phyloP scores from a whole-genome alignment of 2,888 invertebrate genomes.

The Bibio marci region DNA sequence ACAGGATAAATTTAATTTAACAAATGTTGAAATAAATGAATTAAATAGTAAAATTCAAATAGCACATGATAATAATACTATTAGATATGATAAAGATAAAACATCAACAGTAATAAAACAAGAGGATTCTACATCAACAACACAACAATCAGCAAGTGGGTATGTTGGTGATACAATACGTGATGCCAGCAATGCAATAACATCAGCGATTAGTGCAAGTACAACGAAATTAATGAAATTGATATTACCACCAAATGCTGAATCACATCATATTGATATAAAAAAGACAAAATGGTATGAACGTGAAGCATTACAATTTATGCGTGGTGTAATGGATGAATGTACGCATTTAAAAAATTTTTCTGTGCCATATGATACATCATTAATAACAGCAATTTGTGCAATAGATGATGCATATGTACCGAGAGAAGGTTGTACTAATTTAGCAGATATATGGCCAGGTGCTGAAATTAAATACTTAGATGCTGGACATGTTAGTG shows the following conservation, averaged over 20 bases:
- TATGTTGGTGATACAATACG: slow-evolving; percentile 1
- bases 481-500: slow-evolving; percentile 77
- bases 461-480: slow-evolving; percentile 77
- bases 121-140: neutral
- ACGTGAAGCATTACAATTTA: slow-evolving; percentile 74
- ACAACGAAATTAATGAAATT: slow-evolving; percentile 25
- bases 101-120: slow-evolving; percentile 1
- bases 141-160: neutral
- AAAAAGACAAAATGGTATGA: slow-evolving; percentile 51
- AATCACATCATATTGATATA: slow-evolving; percentile 34
- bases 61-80: slow-evolving; percentile 7
- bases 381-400: slow-evolving; percentile 77
- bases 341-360: slow-evolving; percentile 94
- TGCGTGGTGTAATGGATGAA: slow-evolving; percentile 97
- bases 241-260: slow-evolving; percentile 28
- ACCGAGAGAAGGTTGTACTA: slow-evolving; percentile 66
- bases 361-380: slow-evolving; percentile 71
- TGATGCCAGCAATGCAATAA: slow-evolving; percentile 1
- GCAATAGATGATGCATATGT: slow-evolving; percentile 84
- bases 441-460: slow-evolving; percentile 82
- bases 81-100: neutral
- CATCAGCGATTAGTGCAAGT: slow-evolving; percentile 6
- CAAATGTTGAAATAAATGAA: slow-evolving; percentile 32
- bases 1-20: slow-evolving; percentile 30
- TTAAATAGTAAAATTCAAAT: slow-evolving; percentile 27